Base-by-base conservation (phyloP, 2,113 vertebrate species). In the Grammomys surdaster region DNA sequence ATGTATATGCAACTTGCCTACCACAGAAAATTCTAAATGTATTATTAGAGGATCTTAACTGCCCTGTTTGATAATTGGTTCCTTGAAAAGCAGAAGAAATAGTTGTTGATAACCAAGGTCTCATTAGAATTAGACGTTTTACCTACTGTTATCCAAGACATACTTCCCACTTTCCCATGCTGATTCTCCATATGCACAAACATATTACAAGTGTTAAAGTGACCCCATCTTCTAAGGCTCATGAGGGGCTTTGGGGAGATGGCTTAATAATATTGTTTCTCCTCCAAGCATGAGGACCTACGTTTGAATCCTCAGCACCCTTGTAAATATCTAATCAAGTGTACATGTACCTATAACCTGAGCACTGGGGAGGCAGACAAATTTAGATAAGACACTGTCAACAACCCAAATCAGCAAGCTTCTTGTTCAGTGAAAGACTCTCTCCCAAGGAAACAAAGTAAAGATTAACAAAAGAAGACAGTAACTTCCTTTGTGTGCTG, bases 1-100 rank as follows among this genome's bases (percentile, higher is more conserved):
- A 65, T 81, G 93, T 81, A 58, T 7, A 90, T 8, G 31, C 85
- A 96, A 84, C 8, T 3, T 10, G 43, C 88, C 28, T 67, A 92
- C 22, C 48, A 94, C 43, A 63, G 46, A 94, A 93, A 93, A 78
- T 89, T 88, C 16, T 72, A 91, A 88, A 63, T 88, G n/a, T 4
- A 7, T 73, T 72, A 90, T 67, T n/a, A 80, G 4, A 67, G 75
- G 22, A 91, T 73, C 69, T 90, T 46, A 95, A 80, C 73, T 90
- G 54, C 5, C 80, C 7, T 46, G 46, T 33, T 89, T 72, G 88
- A 12, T 93, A 77, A 85, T 90, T 75, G 90, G 60, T 17, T 51
- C 63, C 88, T 88, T 88, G 19, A 86, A 90, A 93, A 90, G 51
- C 51, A 90, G 92, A 84, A 36, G 11, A 73, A 88, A 63, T 14